Evolutionary conservation across 2,888 invertebrate genomes (phyloP).

Genomic region (Hypomecis atomaria): DNA sequence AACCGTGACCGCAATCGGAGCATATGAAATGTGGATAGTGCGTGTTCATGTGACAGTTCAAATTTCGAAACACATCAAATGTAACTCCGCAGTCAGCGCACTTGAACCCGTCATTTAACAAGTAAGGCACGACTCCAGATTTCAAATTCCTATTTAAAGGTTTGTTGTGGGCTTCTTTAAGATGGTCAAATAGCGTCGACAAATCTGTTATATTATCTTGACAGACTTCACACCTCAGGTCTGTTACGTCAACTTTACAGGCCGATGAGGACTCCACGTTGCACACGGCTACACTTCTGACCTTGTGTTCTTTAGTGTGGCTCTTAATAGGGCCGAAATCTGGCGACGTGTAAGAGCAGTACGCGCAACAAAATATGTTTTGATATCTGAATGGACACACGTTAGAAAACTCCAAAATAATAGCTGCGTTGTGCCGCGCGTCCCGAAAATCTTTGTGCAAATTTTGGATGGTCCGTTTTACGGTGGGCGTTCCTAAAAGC

Average conservation of each 20-base stretch:
- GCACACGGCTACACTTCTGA: slow-evolving; percentile 43
- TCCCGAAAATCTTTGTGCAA: slow-evolving; percentile 3
- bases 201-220: slow-evolving; percentile 2
- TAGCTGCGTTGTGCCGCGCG: slow-evolving; percentile 39
- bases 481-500: slow-evolving; percentile 36
- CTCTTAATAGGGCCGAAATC: slow-evolving; percentile 13
- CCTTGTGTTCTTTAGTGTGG: slow-evolving; percentile 46
- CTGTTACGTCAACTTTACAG: slow-evolving; percentile 20
- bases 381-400: slow-evolving; percentile 72
- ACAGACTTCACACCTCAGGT: slow-evolving; percentile 20
- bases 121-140: slow-evolving; percentile 13
- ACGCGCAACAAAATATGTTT: slow-evolving; percentile 67
- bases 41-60: slow-evolving; percentile 56
- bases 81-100: slow-evolving; percentile 17
- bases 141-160: slow-evolving; percentile 10
- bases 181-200: slow-evolving; percentile 18
- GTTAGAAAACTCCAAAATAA: slow-evolving; percentile 71
- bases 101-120: slow-evolving; percentile 7
- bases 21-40: slow-evolving; percentile 62
- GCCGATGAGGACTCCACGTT: background rate
- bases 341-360: slow-evolving; percentile 50
- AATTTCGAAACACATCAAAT: slow-evolving; percentile 27
- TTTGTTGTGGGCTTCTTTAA: slow-evolving; percentile 17
- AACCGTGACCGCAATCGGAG: slow-evolving; percentile 63
- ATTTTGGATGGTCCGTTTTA: slow-evolving; percentile 35